Conservation (phyloP, 2,888 invertebrate genomes). For the Tiliacea citrago region DNA sequence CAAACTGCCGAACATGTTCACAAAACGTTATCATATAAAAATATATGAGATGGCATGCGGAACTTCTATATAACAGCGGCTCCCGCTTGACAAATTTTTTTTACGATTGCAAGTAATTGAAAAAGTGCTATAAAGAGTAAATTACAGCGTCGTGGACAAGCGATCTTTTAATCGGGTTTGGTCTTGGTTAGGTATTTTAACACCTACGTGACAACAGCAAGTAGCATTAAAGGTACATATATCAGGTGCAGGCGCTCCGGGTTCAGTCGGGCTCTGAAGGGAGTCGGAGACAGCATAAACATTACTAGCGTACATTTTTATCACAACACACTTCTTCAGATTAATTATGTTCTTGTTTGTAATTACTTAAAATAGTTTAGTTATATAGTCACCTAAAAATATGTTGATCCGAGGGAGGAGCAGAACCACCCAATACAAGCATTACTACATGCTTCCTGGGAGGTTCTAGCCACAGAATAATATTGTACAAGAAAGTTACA, state of each 20-base stretch:
- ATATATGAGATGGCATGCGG: not conserved
- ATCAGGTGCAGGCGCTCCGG: not conserved
- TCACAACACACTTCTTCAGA: too few relatives aligned
- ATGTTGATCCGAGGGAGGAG: too few relatives aligned
- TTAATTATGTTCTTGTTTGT: too few relatives aligned
- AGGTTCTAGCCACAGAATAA: too few relatives aligned
- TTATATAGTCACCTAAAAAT: too few relatives aligned
- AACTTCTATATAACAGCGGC: not conserved
- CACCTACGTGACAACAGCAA: not conserved
- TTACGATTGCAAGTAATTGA: conserved; percentile 18
- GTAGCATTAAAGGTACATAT: not conserved
- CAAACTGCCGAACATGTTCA: not conserved
- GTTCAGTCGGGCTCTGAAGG: not conserved
- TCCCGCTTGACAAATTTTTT: conserved; percentile 6
- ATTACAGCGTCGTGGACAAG: conserved; percentile 25
- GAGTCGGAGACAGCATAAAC: too few relatives aligned
- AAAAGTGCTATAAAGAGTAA: conserved; percentile 28
- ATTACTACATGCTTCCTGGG: too few relatives aligned
- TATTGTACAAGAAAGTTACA: too few relatives aligned
- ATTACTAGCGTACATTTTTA: too few relatives aligned
- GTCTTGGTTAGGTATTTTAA: not conserved
- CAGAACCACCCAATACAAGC: too few relatives aligned
- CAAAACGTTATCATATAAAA: not conserved
- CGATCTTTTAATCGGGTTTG: conserved; percentile 28
- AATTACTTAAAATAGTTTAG: too few relatives aligned